Evolutionary conservation across 2,797 vertebrate genomes (phyloP), one percentile per base, ranked within the genome.

Genomic region (Pampus argenteus): DNA sequence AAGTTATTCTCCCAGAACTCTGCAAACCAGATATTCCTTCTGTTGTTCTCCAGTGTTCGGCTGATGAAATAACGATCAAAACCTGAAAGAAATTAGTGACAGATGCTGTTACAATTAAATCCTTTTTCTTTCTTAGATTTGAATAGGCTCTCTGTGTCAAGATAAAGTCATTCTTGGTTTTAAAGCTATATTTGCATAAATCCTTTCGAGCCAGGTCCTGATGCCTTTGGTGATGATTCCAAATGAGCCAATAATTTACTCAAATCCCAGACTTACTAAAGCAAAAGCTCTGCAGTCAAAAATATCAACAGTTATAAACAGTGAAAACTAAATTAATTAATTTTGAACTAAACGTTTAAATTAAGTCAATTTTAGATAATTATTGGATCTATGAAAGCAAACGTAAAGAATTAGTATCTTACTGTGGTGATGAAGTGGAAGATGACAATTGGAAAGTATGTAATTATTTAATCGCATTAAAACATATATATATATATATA

Each of bases 1-100:
- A 98, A 98, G 77, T 98, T 98, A 36, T 98, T 97, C 86, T 98
- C 97, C 97, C 97, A 98, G 72, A 98, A 98, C 87, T 98, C 97
- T 0, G 97, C 97, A 52, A 98, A 98, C 97, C 97, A 98, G 76
- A 98, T 97, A 84, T 98, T 98, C 25, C 97, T 91, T 65, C 97
- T 95, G 93, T 98, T 98, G 91, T 98, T 98, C 90, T 98, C 97
- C 78, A 98, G 89, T 0, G 96, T 98, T 78, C 97, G 94, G 87
- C 96, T 97, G 90, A 94, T 95, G 92, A 98, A 98, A 89, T 98
- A 98, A 66, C 96, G 95, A 86, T 98, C 97, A 64, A 98, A 98
- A 75, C 97, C 97, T 98, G 89, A 63, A 79, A 81, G 0, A 84
- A 40, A 84, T 59, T 51, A 66, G 11, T 4, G 52, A 36, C 14